These are phyloP conservation scores for Brassicogethes aeneus DNA, from an alignment of 2,888 invertebrate genomes.

Conservation along the genomic window DNA sequence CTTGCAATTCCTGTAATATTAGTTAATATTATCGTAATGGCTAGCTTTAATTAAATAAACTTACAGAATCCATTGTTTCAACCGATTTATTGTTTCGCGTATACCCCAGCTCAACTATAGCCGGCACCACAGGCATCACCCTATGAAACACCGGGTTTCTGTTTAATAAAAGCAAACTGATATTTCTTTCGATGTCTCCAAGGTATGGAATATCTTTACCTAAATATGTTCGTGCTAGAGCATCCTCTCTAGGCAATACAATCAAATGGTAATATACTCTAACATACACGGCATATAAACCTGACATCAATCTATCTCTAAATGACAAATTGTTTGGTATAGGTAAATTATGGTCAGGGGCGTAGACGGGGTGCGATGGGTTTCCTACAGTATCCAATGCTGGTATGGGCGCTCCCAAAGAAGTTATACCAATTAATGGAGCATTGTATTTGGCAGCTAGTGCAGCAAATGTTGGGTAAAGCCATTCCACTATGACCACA, in stretches of 20 bases:
- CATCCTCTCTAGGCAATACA: conserved; percentile 14
- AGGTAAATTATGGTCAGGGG: conserved; percentile 18
- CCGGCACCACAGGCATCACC: conserved; percentile 17
- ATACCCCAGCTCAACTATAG: conserved; percentile 16
- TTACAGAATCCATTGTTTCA: background rate
- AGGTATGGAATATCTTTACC: conserved; percentile 18
- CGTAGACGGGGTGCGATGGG: conserved; percentile 15
- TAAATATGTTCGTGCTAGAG: conserved; percentile 12
- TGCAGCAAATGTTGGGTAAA: conserved; percentile 23
- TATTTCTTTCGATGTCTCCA: conserved; percentile 15
- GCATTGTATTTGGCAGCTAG: conserved; percentile 27
- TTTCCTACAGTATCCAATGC: background rate
- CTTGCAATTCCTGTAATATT: too few relatives aligned
- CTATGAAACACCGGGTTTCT: conserved; percentile 17
- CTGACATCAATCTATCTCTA: conserved; percentile 6
- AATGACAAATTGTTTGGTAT: conserved; percentile 14
- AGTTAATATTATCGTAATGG: too few relatives aligned
- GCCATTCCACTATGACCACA: conserved; percentile 26
- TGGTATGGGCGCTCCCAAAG: conserved; percentile 8
- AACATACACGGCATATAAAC: conserved; percentile 9
- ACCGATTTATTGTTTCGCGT: background rate
- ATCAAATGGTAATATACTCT: conserved; percentile 11
- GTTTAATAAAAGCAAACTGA: conserved; percentile 20
- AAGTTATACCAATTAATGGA: conserved; percentile 28
- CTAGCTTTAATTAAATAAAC: too few relatives aligned